Conservation (phyloP, 2,797 vertebrate species). For the Rhynchonycteris naso region DNA sequence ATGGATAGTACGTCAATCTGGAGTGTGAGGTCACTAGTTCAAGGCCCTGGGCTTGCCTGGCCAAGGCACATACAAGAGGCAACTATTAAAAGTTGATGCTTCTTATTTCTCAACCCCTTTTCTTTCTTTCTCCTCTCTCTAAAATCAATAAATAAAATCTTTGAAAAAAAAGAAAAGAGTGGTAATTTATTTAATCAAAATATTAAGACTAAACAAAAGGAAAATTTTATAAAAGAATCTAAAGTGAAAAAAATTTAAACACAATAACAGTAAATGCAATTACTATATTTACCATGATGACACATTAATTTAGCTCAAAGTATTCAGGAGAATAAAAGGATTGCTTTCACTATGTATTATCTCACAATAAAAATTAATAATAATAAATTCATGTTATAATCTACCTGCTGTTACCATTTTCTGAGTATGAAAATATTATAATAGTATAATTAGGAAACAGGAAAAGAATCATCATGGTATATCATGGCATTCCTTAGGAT, state of each 20-base stretch:
- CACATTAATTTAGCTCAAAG: background rate
- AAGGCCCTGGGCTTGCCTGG: too few species aligned
- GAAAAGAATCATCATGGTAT: background rate
- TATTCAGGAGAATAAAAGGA: background rate
- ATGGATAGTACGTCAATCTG: too few species aligned
- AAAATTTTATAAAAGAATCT: background rate
- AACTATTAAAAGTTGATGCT: too few species aligned
- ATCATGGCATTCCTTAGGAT: background rate
- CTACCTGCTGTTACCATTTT: background rate
- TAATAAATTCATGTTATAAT: background rate
- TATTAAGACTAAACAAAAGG: background rate
- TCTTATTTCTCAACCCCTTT: too few species aligned
- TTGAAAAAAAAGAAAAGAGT: background rate
- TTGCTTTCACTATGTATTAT: background rate
- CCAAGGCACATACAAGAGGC: too few species aligned
- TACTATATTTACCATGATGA: background rate
- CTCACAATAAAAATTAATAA: background rate
- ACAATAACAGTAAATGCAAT: background rate
- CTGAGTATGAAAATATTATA: background rate
- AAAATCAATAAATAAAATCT: too few species aligned
- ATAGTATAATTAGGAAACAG: background rate
- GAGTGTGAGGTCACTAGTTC: too few species aligned
- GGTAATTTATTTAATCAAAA: background rate
- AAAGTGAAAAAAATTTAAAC: background rate
- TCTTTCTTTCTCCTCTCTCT: too few species aligned